phyloP scores from a whole-genome alignment of 2,797 vertebrate species.

The Lerista edwardsae region DNA sequence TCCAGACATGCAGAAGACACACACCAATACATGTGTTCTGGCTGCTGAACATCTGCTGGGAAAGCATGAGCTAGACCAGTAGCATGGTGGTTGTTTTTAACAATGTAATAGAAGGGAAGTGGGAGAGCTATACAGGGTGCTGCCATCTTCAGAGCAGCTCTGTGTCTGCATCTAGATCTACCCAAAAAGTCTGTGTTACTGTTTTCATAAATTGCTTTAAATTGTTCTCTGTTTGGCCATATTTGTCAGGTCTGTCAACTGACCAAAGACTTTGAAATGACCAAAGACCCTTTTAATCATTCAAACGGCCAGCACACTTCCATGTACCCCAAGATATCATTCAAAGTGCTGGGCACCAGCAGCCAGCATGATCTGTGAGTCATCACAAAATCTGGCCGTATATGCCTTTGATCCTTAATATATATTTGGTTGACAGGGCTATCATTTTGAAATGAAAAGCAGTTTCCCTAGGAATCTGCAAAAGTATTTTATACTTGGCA shows the following conservation, averaged over 20 bases:
- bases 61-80: too few species aligned
- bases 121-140: background rate
- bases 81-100: too few species aligned
- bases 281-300: too few species aligned
- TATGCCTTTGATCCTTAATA: conserved; percentile 26
- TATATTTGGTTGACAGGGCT: conserved; percentile 46
- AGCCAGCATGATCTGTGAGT: background rate
- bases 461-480: conserved; percentile 54
- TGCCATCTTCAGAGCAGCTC: background rate
- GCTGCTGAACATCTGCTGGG: too few species aligned
- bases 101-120: too few species aligned
- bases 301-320: too few species aligned
- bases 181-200: background rate
- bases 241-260: background rate
- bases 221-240: background rate
- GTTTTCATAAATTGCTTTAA: background rate
- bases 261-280: background rate
- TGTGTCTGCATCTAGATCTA: background rate
- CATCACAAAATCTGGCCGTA: conserved; percentile 6
- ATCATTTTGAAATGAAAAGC: conserved; percentile 49
- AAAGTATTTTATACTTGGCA: conserved; percentile 56
- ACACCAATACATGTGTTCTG: too few species aligned
- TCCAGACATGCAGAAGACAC: too few species aligned
- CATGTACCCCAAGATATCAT: background rate
- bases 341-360: background rate